Conservation (phyloP, 2,797 vertebrate species). For the Arnoldichthys spilopterus region DNA sequence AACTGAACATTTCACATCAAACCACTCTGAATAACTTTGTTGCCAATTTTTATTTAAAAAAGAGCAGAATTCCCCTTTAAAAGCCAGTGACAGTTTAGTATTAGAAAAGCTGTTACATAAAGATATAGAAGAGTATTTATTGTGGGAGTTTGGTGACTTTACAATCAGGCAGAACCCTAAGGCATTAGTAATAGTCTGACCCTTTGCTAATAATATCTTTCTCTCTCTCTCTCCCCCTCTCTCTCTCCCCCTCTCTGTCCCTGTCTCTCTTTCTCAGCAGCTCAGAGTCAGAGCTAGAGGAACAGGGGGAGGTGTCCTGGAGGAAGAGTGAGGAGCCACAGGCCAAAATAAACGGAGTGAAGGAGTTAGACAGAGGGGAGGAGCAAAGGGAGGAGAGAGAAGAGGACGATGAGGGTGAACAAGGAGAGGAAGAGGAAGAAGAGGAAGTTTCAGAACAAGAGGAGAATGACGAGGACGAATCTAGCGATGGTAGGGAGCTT, state of each 20-base stretch:
- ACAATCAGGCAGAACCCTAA: background rate
- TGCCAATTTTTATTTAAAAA: too few relatives aligned
- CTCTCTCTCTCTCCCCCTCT: background rate
- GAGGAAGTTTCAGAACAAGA: conserved; percentile 56
- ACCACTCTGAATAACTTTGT: too few relatives aligned
- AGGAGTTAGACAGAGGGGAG: conserved; percentile 44
- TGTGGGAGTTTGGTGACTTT: too few relatives aligned
- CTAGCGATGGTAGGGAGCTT: conserved; percentile 82
- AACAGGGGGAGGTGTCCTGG: conserved; percentile 79
- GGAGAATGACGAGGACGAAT: conserved; percentile 70
- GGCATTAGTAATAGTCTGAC: background rate
- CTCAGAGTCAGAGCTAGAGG: conserved; percentile 85
- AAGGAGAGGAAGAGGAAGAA: conserved; percentile 66
- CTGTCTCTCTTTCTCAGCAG: conserved; percentile 67
- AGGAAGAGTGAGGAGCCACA: conserved; percentile 78
- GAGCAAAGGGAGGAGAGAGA: conserved; percentile 63
- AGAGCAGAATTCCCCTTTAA: too few relatives aligned
- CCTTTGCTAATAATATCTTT: background rate
- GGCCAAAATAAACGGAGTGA: conserved; percentile 73
- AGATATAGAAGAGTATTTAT: too few relatives aligned
- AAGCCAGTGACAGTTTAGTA: too few relatives aligned
- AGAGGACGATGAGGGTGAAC: conserved; percentile 53
- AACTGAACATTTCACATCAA: too few relatives aligned
- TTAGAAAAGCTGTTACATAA: too few relatives aligned
- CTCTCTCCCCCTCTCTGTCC: background rate